Evolutionary conservation across 2,113 vertebrate species (phyloP).

Genomic region (Pogona vitticeps): DNA sequence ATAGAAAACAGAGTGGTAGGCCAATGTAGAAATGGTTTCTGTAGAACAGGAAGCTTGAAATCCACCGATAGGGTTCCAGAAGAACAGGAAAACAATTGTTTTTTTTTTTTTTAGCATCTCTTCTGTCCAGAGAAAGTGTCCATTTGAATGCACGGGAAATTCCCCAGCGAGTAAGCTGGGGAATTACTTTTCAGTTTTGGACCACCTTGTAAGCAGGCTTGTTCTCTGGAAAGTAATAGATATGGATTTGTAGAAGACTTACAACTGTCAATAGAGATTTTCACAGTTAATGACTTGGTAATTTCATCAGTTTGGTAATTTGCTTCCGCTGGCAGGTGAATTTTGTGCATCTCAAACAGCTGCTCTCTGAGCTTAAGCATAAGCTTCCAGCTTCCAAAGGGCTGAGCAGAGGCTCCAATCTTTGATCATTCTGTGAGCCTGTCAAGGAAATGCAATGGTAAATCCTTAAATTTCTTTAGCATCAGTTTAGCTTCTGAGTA

Average conservation of each 20-base stretch:
- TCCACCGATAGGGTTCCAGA: neutral
- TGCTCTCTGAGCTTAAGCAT: constrained; percentile 14
- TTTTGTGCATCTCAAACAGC: constrained; percentile 27
- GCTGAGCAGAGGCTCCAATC: constrained; percentile 11
- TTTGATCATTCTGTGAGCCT: constrained; percentile 15
- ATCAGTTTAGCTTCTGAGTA: constrained; percentile 6
- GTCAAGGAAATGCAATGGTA: constrained; percentile 10
- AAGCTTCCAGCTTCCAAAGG: constrained; percentile 4
- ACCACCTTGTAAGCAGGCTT: constrained; percentile 25
- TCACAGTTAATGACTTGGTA: constrained; percentile 27
- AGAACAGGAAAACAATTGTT: too few species aligned
- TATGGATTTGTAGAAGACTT: constrained; percentile 25
- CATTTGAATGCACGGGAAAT: neutral
- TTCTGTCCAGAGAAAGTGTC: constrained; percentile 1
- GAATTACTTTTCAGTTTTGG: constrained; percentile 30
- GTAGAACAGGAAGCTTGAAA: neutral
- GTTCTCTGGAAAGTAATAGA: constrained; percentile 20
- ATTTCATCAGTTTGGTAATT: constrained; percentile 38
- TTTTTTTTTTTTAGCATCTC: neutral
- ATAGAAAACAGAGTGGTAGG: too few species aligned
- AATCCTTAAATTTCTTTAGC: constrained; percentile 2
- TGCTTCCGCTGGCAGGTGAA: constrained; percentile 19
- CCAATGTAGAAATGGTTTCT: neutral
- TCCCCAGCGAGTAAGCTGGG: neutral
- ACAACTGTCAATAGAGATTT: constrained; percentile 29